Percentiles rank a stretch among this genome's conserved stretches.
Evolutionary conservation across 2,888 invertebrate species (phyloP).

Genomic region (Archaeoteleia sp.): DNA sequence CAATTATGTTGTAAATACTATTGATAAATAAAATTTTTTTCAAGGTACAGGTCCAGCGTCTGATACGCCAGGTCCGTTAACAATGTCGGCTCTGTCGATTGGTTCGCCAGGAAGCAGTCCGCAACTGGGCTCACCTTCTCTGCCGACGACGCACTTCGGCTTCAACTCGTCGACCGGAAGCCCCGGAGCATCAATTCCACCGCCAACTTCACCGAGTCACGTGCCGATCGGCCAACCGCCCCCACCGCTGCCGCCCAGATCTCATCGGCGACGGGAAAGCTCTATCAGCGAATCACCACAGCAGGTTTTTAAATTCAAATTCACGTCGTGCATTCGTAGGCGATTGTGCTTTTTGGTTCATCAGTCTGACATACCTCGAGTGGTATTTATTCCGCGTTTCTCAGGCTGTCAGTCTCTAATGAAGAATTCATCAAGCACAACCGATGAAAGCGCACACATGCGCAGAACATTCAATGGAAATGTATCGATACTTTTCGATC

Average conservation of each 20-base stretch:
- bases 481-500: too few species aligned
- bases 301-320: conserved; percentile 72
- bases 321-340: too few species aligned
- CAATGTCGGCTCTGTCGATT: conserved; percentile 68
- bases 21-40: conserved; percentile 15
- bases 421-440: too few species aligned
- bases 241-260: conserved; percentile 80
- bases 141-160: conserved; percentile 73
- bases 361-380: too few species aligned
- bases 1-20: neutral
- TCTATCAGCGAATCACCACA: conserved; percentile 79
- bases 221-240: conserved; percentile 73
- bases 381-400: too few species aligned
- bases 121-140: conserved; percentile 69
- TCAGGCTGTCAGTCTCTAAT: too few species aligned
- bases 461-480: too few species aligned
- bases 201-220: conserved; percentile 69
- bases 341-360: too few species aligned
- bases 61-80: conserved; percentile 70
- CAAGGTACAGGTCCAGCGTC: conserved; percentile 65
- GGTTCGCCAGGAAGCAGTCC: conserved; percentile 72
- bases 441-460: too few species aligned
- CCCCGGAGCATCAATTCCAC: conserved; percentile 69
- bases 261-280: conserved; percentile 77
- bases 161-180: conserved; percentile 71